Conservation (phyloP, 1,140 invertebrate species). For the Wiebesia pumilae region DNA sequence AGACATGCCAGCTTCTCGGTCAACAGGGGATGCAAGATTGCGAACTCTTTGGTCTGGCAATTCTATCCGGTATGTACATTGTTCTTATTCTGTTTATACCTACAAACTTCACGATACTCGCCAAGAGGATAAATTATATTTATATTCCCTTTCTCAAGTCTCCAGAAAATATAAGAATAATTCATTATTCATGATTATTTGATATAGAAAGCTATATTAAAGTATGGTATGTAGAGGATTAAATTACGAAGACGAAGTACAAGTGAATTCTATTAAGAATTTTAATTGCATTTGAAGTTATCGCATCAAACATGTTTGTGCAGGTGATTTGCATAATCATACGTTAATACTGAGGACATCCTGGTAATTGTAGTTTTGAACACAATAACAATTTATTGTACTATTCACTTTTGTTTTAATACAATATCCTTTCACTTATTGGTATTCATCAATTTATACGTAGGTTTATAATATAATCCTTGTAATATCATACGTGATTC, state of each 20-base stretch:
- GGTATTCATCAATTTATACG: too few species aligned
- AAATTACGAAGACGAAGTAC: too few species aligned
- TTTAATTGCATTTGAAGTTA: too few species aligned
- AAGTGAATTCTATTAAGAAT: too few species aligned
- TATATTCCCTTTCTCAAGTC: background rate
- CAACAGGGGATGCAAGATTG: slow-evolving; percentile 87
- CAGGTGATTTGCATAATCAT: too few species aligned
- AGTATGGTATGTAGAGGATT: too few species aligned
- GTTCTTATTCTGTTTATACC: background rate
- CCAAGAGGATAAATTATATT: background rate
- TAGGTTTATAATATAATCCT: background rate
- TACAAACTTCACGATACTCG: background rate
- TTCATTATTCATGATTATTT: too few species aligned
- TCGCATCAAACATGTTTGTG: too few species aligned
- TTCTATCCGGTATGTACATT: slow-evolving; percentile 83
- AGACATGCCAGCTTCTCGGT: slow-evolving; percentile 86
- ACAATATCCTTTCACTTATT: background rate
- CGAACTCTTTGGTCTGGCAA: slow-evolving; percentile 88
- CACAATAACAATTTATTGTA: background rate
- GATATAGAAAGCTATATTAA: too few species aligned
- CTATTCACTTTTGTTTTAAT: background rate
- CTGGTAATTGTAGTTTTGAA: too few species aligned
- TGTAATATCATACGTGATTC: background rate
- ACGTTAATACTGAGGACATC: too few species aligned
- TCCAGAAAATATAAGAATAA: background rate